Evolutionary conservation across 2,113 vertebrate genomes (phyloP).

Genomic region (Grammomys surdaster): DNA sequence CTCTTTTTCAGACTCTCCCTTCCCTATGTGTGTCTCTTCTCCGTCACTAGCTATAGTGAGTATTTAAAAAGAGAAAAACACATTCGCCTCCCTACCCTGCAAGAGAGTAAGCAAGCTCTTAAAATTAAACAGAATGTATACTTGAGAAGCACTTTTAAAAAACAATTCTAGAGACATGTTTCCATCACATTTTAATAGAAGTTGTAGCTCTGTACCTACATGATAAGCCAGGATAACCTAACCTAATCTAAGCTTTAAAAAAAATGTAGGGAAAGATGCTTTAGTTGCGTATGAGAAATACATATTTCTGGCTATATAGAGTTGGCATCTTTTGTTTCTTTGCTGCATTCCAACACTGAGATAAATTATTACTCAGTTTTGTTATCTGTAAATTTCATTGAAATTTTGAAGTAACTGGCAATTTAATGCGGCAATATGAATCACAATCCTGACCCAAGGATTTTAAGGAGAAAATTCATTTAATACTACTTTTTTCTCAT

Average conservation of each 20-base stretch:
- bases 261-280: neutral
- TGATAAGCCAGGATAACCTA: neutral
- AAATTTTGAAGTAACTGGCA: neutral
- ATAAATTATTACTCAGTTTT: slow-evolving; percentile 9
- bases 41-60: neutral
- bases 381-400: neutral
- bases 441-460: neutral
- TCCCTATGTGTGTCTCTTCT: neutral
- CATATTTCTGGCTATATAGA: neutral
- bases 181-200: neutral
- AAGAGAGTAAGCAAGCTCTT: neutral
- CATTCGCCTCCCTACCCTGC: neutral
- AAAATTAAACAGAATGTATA: neutral
- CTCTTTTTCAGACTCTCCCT: neutral
- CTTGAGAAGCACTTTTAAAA: neutral
- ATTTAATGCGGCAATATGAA: slow-evolving; percentile 41
- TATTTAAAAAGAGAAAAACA: neutral
- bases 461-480: slow-evolving; percentile 14
- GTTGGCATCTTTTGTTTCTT: neutral
- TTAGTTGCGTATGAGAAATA: neutral
- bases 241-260: neutral
- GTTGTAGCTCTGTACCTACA: neutral
- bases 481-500: neutral
- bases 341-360: neutral
- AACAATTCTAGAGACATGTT: neutral